phyloP scores from a whole-genome alignment of 2,888 invertebrate genomes.

The Hedya salicella region DNA sequence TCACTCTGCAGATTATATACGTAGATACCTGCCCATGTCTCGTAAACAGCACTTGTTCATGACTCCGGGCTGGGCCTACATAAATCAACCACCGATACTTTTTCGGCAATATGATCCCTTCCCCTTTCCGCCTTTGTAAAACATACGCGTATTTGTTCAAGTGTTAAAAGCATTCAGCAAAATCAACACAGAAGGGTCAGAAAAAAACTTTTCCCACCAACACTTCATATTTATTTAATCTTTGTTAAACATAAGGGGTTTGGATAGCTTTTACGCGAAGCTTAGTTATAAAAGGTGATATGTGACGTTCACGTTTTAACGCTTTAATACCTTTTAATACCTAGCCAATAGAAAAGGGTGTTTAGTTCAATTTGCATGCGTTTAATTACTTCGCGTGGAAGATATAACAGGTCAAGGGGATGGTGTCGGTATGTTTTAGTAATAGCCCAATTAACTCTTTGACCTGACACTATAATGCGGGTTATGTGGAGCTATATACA shows the following conservation, averaged over 20 bases:
- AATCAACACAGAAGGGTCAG: conserved; percentile 1
- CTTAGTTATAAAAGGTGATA: not conserved
- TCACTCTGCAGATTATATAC: too few species aligned
- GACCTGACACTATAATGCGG: conserved; percentile 4
- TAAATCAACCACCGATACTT: too few species aligned
- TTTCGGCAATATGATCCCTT: too few species aligned
- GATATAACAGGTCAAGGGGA: conserved; percentile 13
- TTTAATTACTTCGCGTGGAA: conserved; percentile 30
- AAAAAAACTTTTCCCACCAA: conserved; percentile 13
- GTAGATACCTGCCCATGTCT: too few species aligned
- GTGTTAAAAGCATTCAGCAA: not conserved
- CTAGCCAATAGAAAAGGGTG: not conserved
- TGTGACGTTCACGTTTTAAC: not conserved
- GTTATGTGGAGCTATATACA: not conserved
- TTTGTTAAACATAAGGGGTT: not conserved
- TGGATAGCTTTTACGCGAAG: not conserved
- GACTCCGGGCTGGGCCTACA: too few species aligned
- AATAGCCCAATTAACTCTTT: conserved; percentile 23
- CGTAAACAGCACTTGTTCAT: too few species aligned
- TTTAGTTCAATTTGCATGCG: conserved; percentile 27
- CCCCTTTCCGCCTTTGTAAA: too few species aligned
- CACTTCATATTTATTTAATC: not conserved
- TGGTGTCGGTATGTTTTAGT: conserved; percentile 3
- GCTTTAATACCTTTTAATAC: not conserved
- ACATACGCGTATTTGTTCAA: not conserved